Evolutionary conservation across 2,888 invertebrate genomes (phyloP).

Genomic region (Trilocha varians): DNA sequence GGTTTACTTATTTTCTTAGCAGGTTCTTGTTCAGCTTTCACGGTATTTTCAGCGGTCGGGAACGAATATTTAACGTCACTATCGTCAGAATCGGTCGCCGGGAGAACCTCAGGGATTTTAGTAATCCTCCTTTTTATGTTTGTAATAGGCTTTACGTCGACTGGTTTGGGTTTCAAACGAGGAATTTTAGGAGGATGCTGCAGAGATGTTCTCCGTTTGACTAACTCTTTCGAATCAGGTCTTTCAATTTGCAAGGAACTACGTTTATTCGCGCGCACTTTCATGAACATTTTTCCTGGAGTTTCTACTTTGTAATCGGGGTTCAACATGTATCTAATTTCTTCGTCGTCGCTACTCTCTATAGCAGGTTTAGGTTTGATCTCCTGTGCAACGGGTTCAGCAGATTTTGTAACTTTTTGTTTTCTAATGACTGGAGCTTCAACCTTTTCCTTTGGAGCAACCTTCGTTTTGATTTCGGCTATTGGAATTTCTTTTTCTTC

Average conservation of each 20-base stretch:
- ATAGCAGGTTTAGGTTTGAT: conserved; percentile 21
- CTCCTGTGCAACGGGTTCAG: conserved; percentile 17
- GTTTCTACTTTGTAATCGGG: conserved; percentile 45
- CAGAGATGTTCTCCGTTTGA: conserved; percentile 49
- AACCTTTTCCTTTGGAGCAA: conserved; percentile 27
- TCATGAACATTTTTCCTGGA: conserved; percentile 44
- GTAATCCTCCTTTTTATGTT: conserved; percentile 20
- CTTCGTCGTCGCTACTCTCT: conserved; percentile 55
- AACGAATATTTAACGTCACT: conserved; percentile 65
- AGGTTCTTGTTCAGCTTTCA: conserved; percentile 21
- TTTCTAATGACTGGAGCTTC: conserved; percentile 34
- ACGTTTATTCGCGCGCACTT: conserved; percentile 50
- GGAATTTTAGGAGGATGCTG: conserved; percentile 56
- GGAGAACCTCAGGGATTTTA: conserved; percentile 28
- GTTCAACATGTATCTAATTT: conserved; percentile 60
- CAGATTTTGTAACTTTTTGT: conserved; percentile 24
- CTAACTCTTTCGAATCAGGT: conserved; percentile 51
- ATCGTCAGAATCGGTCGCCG: conserved; percentile 54
- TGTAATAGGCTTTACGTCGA: conserved; percentile 25
- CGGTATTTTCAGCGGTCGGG: conserved; percentile 29
- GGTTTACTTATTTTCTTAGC: conserved; percentile 21
- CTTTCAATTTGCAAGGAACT: conserved; percentile 56
- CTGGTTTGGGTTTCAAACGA: conserved; percentile 42
- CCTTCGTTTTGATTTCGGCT: conserved; percentile 39
- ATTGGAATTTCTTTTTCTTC: conserved; percentile 22